Evolutionary conservation across 2,888 invertebrate species (phyloP), one percentile per base, ranked within the genome.

Genomic region (Rambutsinella grinnellia): DNA sequence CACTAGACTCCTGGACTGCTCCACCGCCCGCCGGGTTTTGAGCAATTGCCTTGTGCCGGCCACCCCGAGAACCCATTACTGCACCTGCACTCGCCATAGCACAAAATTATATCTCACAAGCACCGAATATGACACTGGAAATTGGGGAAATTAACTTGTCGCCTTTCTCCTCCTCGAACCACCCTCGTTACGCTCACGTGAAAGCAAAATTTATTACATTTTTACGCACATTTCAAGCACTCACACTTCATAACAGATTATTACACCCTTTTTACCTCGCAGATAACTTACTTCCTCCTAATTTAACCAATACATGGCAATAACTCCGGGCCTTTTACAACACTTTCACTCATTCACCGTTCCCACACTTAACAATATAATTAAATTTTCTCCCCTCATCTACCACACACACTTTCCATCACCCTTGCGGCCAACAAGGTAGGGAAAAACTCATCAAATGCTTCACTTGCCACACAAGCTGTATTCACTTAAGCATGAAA

Each of bases 381-480:
- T 58, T 28, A 44, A 46, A n/a, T 36, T 46, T 66, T 66, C 44
- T 57, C 19, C 27, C 28, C n/a, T 13, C 36, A 46, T 21, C 27
- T 28, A 21, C n/a, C n/a, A n/a, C n/a, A n/a, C 13, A 46, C 36
- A 23, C 28, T 57, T 56, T 57, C 21, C 49, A 3, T 54, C 53
- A 36, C 66, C 49, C n/a, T 57, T 23, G 53, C 36, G 21, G 53
- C 61, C 56, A 62, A 61, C 51, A 72, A 51, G 51, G 53, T 65
- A 72, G 65, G n/a, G n/a, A 60, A 61, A 74, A 74, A 74, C 66
- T 66, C 74, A 74, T 67, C 61, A 74, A 74, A 74, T 61, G 74
- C 74, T 66, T 74, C 66, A 67, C 66, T 74, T 74, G 54, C 54
- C 67, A 74, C 74, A 67, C 74, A 61, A 51, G 49, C 61, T 60